Conservation (phyloP, 2,113 vertebrate species). For the Harpagus bidentatus region DNA sequence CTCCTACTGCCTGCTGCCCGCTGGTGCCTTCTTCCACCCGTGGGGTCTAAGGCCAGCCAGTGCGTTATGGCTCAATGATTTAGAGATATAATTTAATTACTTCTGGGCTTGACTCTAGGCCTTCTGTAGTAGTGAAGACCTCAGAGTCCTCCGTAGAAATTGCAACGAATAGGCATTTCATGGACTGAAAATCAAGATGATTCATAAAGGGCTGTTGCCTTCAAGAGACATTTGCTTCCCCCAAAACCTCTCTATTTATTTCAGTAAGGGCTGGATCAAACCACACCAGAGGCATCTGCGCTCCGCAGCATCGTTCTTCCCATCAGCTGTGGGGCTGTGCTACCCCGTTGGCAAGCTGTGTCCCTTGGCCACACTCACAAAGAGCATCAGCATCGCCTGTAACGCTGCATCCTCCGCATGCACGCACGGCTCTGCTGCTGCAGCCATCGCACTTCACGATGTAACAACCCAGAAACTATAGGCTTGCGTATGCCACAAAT, state of each 20-base stretch:
- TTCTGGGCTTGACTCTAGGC: neutral
- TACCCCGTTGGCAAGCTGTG: neutral
- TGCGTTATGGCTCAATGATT: neutral
- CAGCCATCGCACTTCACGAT: rapidly evolving
- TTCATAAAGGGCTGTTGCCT: neutral
- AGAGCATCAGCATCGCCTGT: rapidly evolving
- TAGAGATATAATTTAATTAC: neutral
- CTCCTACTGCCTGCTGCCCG: neutral
- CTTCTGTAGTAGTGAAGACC: neutral
- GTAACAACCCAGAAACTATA: neutral
- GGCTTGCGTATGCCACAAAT: neutral
- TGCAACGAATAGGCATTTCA: neutral
- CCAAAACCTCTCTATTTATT: neutral
- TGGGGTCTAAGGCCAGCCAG: neutral
- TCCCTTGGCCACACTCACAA: neutral
- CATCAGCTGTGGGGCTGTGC: neutral
- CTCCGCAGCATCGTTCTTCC: neutral
- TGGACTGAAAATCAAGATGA: neutral
- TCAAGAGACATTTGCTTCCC: neutral
- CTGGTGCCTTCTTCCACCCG: neutral
- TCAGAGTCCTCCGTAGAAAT: neutral
- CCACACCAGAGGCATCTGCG: neutral
- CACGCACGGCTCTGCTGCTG: rapidly evolving
- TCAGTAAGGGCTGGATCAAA: neutral
- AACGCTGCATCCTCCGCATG: rapidly evolving